Percentiles rank a stretch among this genome's conserved stretches.
These are phyloP conservation scores for Trichogramma pretiosum DNA, from an alignment of 1,140 invertebrate genomes.

Conservation along the genomic window DNA sequence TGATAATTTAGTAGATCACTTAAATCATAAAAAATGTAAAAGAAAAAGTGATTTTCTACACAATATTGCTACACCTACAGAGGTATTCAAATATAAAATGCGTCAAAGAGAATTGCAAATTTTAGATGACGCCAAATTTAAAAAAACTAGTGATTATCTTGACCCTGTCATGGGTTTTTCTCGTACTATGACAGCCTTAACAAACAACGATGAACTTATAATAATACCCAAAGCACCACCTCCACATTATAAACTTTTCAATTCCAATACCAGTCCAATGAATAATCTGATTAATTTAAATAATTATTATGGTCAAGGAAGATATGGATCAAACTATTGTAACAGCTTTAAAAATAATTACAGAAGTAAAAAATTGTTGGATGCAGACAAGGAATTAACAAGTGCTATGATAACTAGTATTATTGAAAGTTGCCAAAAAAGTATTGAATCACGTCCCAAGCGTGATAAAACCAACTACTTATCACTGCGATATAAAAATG, in stretches of 20 bases:
- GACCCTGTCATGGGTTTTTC: conserved; percentile 29
- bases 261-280: neutral
- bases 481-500: too few species aligned
- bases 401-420: conserved; percentile 15
- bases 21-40: conserved; percentile 35
- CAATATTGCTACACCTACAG: conserved; percentile 26
- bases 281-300: neutral
- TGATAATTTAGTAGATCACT: conserved; percentile 28
- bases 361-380: neutral
- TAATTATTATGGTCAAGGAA: neutral
- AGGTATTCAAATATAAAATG: conserved; percentile 35
- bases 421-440: conserved; percentile 13
- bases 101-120: conserved; percentile 37
- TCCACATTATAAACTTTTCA: conserved; percentile 12
- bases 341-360: neutral
- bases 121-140: conserved; percentile 26
- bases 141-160: conserved; percentile 29
- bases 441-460: too few species aligned
- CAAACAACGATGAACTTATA: conserved; percentile 37
- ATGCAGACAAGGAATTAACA: conserved; percentile 9
- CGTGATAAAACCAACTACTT: too few species aligned
- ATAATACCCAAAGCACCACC: conserved; percentile 34
- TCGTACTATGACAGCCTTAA: conserved; percentile 30
- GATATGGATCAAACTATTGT: neutral
- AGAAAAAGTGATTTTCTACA: conserved; percentile 33